Base-by-base conservation (phyloP, 2,113 vertebrate species). In the Clarias batrachus region DNA sequence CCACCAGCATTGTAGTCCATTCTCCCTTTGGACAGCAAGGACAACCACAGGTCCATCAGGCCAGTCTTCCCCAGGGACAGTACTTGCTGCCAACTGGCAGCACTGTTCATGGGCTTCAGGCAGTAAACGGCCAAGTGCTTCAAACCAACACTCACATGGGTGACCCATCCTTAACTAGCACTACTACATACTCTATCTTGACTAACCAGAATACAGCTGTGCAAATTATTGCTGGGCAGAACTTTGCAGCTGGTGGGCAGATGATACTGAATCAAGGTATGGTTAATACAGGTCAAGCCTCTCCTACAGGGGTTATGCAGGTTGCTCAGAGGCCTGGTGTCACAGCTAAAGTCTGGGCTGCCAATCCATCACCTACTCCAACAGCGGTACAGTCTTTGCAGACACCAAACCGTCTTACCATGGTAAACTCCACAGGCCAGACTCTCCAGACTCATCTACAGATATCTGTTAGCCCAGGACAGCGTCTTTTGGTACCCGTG, bases 171-270 rank as follows among this genome's bases (percentile, higher is more conserved):
- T 93, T 96, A 91, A 92, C 93, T 83, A 96, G 95, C 88, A 92
- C 96, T 0, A 96, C 96, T 93, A 94, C 97, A 17, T 97, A 96
- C 81, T 92, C 97, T 89, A 96, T 98, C 86, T 92, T 97, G 13
- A 95, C 96, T 92, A 96, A 93, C 94, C 97, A 97, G 91, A 97
- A 95, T 41, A 81, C 96, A 16, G 91, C 96, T 23, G 96, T 99
- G 90, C 98, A 99, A 91, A 92, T 99, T 73, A 96, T 98, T 83
- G 94, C 96, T 0, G 96, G 97, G 80, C 97, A 99, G 90, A 96
- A 96, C 5, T 97, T 99, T 76, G 89, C 96, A 16, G 84, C 96
- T 87, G 96, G 96, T 86, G 97, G 97, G 54, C 97, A 97, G 82
- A 95, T 99, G 59, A 95, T 99, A 81, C 92, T 98, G 88, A 99